phyloP scores from a whole-genome alignment of 2,888 invertebrate species.

The Holacanthella duospinosa region DNA sequence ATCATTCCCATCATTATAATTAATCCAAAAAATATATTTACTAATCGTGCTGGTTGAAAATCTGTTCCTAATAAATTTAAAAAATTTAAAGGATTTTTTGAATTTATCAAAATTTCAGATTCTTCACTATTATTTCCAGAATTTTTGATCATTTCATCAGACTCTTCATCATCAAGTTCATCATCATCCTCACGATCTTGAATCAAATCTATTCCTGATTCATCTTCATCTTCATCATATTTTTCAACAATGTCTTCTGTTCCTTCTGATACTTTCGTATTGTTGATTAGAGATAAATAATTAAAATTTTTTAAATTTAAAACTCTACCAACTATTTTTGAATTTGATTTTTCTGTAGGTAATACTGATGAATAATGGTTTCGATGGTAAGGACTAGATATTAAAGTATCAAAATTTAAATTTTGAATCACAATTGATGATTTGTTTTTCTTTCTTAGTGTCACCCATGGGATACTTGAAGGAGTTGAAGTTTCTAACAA shows the following conservation, averaged over 20 bases:
- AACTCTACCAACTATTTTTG: too few species aligned
- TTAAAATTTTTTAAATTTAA: too few species aligned
- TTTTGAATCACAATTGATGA: too few species aligned
- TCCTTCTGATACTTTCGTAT: too few species aligned
- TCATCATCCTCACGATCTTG: background rate
- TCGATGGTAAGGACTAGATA: too few species aligned
- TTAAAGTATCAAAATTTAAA: too few species aligned
- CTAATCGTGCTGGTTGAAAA: constrained; percentile 35
- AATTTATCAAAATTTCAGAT: background rate
- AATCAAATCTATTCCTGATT: background rate
- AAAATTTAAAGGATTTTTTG: constrained; percentile 8
- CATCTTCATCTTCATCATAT: background rate
- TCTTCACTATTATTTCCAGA: background rate
- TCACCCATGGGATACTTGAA: too few species aligned
- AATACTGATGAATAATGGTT: too few species aligned
- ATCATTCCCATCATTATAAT: constrained; percentile 35
- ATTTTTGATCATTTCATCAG: background rate
- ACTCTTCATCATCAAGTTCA: background rate
- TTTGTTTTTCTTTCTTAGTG: too few species aligned
- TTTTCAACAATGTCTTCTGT: background rate
- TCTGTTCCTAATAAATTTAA: constrained; percentile 30
- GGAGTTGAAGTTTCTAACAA: too few species aligned
- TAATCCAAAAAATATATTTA: constrained; percentile 34
- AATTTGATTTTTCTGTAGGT: too few species aligned
- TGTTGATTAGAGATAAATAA: too few species aligned